phyloP scores from a whole-genome alignment of 2,797 vertebrate species.

The Poecile montanus region DNA sequence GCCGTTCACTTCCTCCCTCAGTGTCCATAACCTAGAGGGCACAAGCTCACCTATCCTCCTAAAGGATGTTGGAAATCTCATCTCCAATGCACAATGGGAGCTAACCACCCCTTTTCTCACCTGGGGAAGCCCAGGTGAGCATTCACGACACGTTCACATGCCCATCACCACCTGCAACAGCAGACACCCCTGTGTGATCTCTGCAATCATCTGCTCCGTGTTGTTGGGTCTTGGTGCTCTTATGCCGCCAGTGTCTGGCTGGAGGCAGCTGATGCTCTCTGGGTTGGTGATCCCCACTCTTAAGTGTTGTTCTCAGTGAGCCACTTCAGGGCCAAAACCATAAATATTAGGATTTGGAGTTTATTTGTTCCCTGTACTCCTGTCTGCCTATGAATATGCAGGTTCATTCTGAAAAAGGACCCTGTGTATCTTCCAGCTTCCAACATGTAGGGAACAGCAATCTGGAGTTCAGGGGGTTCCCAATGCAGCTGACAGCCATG shows the following conservation, averaged over 20 bases:
- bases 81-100: rapidly evolving
- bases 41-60: background rate
- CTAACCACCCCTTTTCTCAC: background rate
- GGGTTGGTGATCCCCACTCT: no score
- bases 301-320: background rate
- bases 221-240: rapidly evolving
- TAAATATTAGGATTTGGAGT: background rate
- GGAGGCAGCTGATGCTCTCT: background rate
- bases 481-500: background rate
- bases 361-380: background rate
- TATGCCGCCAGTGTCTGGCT: rapidly evolving
- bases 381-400: background rate
- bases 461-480: background rate
- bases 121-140: background rate
- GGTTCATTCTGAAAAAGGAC: background rate
- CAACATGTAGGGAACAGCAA: rapidly evolving
- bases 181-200: rapidly evolving
- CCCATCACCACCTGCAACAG: background rate
- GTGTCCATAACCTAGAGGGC: background rate
- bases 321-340: background rate
- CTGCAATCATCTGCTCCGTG: rapidly evolving
- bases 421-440: background rate
- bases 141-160: rapidly evolving
- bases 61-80: background rate
- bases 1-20: background rate